Evolutionary conservation across 2,113 vertebrate species (phyloP), one percentile per base, ranked within the genome.

Genomic region (Gymnarchus niloticus): DNA sequence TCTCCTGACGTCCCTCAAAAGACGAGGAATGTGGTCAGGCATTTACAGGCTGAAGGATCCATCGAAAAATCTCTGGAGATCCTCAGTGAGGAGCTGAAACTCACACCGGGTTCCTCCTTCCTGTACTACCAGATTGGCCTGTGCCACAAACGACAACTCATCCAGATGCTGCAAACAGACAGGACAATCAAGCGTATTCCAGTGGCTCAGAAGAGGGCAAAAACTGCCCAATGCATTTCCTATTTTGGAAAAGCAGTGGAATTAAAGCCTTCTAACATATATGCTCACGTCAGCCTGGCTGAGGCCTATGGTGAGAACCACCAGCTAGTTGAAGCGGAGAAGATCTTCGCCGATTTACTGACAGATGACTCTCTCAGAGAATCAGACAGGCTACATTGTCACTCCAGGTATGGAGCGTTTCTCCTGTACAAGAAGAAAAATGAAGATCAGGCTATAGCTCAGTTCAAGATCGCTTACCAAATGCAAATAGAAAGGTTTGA

Each of bases 41-140:
- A 85, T 83, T 87, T 87, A 54, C 85, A 84, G 52, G 48, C 9
- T 7, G 73, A 85, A 25, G 69, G 83, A 25, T 69, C 82, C 69
- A 19, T 80, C 2, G 52, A 59, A 12, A 57, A 84, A 52, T 83
- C 87, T 10, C 23, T 90, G 56, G 56, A 83, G 7, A 41, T 89
- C 41, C 84, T 90, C 25, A 59, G 69, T 19, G 84, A 82, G 37
- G 85, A 83, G 0, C 7, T 85, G 6, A 23, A 88, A 77, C 46
- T 89, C 23, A 65, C 57, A 4, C 85, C 88, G 14, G 73, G 85
- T 23, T 87, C 88, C 0, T 51, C 85, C 3, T 91, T 91, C 51
- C 86, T 92, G 78, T 88, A 91, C n/a, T 89, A 91, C 81, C 91
- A 91, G 59, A 87, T 91, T 0, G 90, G 88, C 4, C 83, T 90